Base-by-base conservation (phyloP, 2,113 vertebrate genomes). In the Burhinus bistriatus region DNA sequence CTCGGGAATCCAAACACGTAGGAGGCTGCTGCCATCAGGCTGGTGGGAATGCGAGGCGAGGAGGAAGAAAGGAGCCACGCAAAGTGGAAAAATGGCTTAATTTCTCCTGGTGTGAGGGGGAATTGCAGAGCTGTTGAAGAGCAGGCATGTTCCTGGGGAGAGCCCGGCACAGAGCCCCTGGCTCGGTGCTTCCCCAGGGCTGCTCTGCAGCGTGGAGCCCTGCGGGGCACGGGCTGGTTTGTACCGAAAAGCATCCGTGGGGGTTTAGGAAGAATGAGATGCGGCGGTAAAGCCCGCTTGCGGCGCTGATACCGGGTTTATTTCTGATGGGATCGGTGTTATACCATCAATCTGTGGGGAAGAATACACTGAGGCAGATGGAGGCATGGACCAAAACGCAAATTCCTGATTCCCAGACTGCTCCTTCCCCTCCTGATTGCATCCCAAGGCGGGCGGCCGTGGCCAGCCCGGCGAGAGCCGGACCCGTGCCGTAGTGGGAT, bases 401-500 rank as follows among this genome's bases (percentile, higher is more conserved):
- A 45, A 61, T 57, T 68, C 59, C 66, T 15, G 36, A 22, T 62
- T 69, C 27, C 66, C 42, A 68, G 32, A 5, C 9, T 0, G 5
- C 22, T 80, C 61, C 49, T 25, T 51, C 49, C 49, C 12, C 49
- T 25, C 49, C 30, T 42, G 59, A 6, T 9, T 0, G 4, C 51
- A 51, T 13, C n/a, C 29, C 0, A 3, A 51, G 77, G 44, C 1
- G 2, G 36, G 44, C 36, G 72, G 62, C 25, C 44, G 3, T 20
- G 54, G 36, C 22, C 51, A 44, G 62, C 36, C 54, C 36, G 6
- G 30, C 1, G 8, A 44, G 36, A 57, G 54, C 64, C 2, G 2
- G 40, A 47, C 62, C 62, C 6, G 0, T 0, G 15, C 27, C 1
- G 2, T 5, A 5, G 57, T 0, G 9, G 29, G 72, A 40, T 49